Percentiles rank a stretch among this genome's conserved stretches.
Evolutionary conservation across 2,113 vertebrate genomes (phyloP).

Genomic region (Dascyllus trimaculatus): DNA sequence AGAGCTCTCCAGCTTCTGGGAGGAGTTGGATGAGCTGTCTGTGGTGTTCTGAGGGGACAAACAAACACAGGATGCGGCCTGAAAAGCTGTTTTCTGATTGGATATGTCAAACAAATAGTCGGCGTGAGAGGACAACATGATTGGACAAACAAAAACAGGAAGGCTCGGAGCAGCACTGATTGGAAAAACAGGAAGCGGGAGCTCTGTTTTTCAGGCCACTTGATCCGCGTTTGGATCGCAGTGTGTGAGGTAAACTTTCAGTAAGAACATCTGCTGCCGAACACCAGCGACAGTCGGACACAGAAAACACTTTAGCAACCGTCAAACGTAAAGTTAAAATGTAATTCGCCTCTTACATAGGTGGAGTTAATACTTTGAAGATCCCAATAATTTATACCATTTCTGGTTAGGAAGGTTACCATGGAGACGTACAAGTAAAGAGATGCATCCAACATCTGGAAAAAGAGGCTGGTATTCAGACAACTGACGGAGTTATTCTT

Average conservation of each 20-base stretch:
- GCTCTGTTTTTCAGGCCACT: slow-evolving; percentile 41
- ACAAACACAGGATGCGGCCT: slow-evolving; percentile 79
- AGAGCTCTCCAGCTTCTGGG: slow-evolving; percentile 83
- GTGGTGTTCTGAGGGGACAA: slow-evolving; percentile 84
- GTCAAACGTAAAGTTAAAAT: not conserved
- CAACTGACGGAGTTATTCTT: too few relatives aligned
- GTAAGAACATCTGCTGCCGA: slow-evolving; percentile 29
- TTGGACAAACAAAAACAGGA: slow-evolving; percentile 83
- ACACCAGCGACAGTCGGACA: not conserved
- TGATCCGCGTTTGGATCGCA: slow-evolving; percentile 38
- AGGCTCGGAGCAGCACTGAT: slow-evolving; percentile 49
- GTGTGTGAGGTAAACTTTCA: slow-evolving; percentile 1
- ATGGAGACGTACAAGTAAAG: too few relatives aligned
- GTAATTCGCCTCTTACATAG: not conserved
- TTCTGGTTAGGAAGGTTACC: not conserved
- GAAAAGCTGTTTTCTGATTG: slow-evolving; percentile 57
- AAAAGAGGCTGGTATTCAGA: too few relatives aligned
- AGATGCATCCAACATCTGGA: too few relatives aligned
- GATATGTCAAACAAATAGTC: slow-evolving; percentile 57
- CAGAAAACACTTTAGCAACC: not conserved
- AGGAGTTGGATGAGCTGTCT: slow-evolving; percentile 88
- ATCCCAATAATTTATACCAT: not conserved
- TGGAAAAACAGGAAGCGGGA: slow-evolving; percentile 76
- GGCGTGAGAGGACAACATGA: slow-evolving; percentile 33
- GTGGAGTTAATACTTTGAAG: too few relatives aligned